A percentile compares a stretch with the other conserved stretches of the same genome.
phyloP scores from a whole-genome alignment of 1,140 invertebrate species.

The Maconellicoccus hirsutus region DNA sequence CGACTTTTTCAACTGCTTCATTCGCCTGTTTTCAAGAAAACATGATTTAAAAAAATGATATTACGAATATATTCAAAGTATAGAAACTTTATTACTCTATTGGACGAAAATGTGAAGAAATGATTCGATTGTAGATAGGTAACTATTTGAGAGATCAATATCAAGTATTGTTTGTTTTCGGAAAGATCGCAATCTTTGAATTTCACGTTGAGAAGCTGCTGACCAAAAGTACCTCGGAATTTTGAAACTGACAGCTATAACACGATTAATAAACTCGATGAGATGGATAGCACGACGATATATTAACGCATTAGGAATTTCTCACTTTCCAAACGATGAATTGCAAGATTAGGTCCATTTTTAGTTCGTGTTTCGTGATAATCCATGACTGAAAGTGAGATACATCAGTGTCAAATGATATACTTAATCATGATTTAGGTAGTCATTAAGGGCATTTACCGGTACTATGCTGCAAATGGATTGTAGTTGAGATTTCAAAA shows the following conservation, averaged over 20 bases:
- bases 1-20: neutral
- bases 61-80: constrained; percentile 31
- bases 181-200: constrained; percentile 37
- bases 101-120: neutral
- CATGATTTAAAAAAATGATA: constrained; percentile 27
- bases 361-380: constrained; percentile 41
- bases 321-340: constrained; percentile 40
- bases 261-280: no score
- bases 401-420: neutral
- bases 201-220: constrained; percentile 45
- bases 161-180: constrained; percentile 20
- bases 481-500: constrained; percentile 41
- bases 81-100: constrained; percentile 28
- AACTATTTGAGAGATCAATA: constrained; percentile 12
- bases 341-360: constrained; percentile 44
- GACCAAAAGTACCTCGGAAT: constrained; percentile 45
- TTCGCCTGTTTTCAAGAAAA: neutral
- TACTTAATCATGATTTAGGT: neutral
- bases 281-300: neutral
- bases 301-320: neutral
- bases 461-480: constrained; percentile 42
- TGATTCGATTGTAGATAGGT: neutral
- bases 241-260: constrained; percentile 41
- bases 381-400: constrained; percentile 39
- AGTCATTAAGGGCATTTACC: constrained; percentile 32